Base-by-base conservation (phyloP, 2,113 vertebrate genomes). In the Istiophorus platypterus region DNA sequence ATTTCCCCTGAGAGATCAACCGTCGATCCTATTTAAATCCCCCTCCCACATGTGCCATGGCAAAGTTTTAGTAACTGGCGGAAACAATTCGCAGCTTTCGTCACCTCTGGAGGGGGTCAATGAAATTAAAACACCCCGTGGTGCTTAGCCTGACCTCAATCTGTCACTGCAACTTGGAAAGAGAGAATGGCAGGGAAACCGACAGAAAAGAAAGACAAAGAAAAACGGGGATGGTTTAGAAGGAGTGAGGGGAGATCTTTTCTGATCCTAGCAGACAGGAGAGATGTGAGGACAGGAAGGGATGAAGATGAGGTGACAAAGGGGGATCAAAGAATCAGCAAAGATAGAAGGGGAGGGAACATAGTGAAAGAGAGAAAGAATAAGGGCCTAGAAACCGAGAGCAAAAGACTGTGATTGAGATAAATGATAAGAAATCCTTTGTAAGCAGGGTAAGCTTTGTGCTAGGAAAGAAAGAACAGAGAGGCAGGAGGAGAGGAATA, bases 71-170 rank as follows among this genome's bases (percentile, higher is more conserved):
- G 75, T 89, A 87, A 80, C 88, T 81, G 71, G 54, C 78, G 59
- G 72, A 81, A 66, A 93, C 87, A 82, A 85, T 90, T 90, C 80
- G 56, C 88, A 84, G 89, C 91, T 92, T 93, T 93, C 12, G 70
- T 85, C 92, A 91, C 89, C 91, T 92, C 89, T 84, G 63, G 78
- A 85, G 83, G 89, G 92, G 94, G 91, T 93, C 92, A 94, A 87
- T 91, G 73, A 94, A 93, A 94, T 93, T 78, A 94, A 91, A 94
- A 92, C 86, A 87, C 92, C 92, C 92, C 11, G 61, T 63, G 54
- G 92, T 90, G 85, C 64, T 74, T 77, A 80, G 78, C 78, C 74
- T 92, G 92, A 94, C 94, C 93, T 92, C 92, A 95, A 95, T 95
- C 90, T 94, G 94, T 94, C 94, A 93, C 80, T 82, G 82, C 77